A percentile compares a stretch with the other conserved stretches of the same genome.
Evolutionary conservation across 30 jellyfish, hydroid and myxozoan species (phyloP).

Genomic region (Cassiopea xamachana): DNA sequence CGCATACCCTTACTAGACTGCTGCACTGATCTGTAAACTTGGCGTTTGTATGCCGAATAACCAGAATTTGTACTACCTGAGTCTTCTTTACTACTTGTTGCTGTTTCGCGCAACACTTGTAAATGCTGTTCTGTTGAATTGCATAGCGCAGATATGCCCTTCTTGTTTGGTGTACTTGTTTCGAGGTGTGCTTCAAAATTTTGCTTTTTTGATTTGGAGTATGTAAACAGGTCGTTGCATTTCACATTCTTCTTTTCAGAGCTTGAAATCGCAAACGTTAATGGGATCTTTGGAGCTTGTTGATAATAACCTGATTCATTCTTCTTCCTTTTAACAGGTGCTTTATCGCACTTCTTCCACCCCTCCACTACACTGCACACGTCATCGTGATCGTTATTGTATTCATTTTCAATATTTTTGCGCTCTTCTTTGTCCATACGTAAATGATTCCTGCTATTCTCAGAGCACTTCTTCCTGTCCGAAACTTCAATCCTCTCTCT

Average conservation of each 20-base stretch:
- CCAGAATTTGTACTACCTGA: too few species aligned
- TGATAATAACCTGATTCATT: constrained; percentile 1
- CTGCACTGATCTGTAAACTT: too few species aligned
- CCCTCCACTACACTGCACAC: constrained; percentile 1
- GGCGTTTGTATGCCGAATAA: too few species aligned
- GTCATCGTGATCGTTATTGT: not conserved
- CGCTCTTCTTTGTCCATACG: not conserved
- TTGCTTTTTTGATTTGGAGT: too few species aligned
- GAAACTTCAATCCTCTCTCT: not conserved
- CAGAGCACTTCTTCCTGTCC: not conserved
- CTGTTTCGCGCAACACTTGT: too few species aligned
- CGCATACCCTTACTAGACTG: too few species aligned
- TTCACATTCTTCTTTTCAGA: constrained; percentile 27
- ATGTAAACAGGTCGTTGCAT: not conserved
- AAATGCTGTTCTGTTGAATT: too few species aligned
- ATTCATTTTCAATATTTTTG: not conserved
- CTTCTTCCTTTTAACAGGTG: not conserved
- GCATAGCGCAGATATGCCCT: too few species aligned
- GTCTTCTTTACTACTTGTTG: too few species aligned
- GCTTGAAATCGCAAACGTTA: not conserved
- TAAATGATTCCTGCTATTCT: not conserved
- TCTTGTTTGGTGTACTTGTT: too few species aligned
- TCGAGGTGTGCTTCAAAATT: too few species aligned
- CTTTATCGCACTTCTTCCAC: constrained; percentile 1
- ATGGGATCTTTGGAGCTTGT: not conserved